Evolutionary conservation across 2,797 vertebrate genomes (phyloP), one percentile per base, ranked within the genome.

Genomic region (Enteromius afrohamiltoni): DNA sequence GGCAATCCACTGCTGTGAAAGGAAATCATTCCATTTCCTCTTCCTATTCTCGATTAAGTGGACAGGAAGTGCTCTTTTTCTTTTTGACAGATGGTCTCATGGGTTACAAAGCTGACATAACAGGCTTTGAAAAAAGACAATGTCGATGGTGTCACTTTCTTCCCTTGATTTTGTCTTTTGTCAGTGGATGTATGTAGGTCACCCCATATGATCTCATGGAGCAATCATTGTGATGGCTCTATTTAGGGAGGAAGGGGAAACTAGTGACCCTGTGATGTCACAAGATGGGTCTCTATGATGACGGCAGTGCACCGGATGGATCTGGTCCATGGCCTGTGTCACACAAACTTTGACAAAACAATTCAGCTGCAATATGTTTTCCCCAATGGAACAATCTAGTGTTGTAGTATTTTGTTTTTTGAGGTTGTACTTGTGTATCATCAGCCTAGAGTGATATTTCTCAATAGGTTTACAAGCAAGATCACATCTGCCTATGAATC

Each of bases 11-110:
- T 67, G 86, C 88, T 83, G 40, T 83, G 79, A 89, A 87, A 88
- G 91, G 90, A 92, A 89, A 82, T 84, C 84, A 87, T 60, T 78
- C 85, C 77, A 60, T 87, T 88, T 83, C 77, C 83, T 86, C 89
- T 92, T 93, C 92, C 93, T 91, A 88, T 90, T 90, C 87, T 86
- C 81, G 86, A 79, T 91, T 89, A 91, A 90, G 91, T 89, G 86
- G 77, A 82, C 84, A 84, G 84, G 87, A 90, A 82, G 75, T 82
- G 82, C 85, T 79, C 89, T 91, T 93, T 90, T 92, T 93, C 60
- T 67, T 67, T 79, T 76, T 88, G n/a, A 83, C 76, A 88, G 90
- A 92, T 87, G 86, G 4, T 87, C 86, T 37, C 16, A 19, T 47
- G 89, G 88, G 75, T 79, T n/a, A 53, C 19, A 45, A 80, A 79